phyloP scores from a whole-genome alignment of 2,888 invertebrate genomes.

The Sesia bembeciformis region DNA sequence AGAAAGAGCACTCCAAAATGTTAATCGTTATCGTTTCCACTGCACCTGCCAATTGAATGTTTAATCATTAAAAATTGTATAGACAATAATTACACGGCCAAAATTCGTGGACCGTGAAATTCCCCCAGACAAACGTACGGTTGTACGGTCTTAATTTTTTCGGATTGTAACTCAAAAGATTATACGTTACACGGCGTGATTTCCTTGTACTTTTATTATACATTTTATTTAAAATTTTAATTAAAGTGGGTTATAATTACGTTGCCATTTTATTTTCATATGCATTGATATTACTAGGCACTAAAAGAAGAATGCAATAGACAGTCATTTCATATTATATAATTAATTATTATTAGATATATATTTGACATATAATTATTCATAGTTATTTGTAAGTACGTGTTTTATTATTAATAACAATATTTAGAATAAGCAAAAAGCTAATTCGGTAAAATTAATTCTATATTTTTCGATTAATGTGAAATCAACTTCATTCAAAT shows the following conservation, averaged over 20 bases:
- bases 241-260: background rate
- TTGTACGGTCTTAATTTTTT: conserved; percentile 21
- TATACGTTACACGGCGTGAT: conserved; percentile 4
- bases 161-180: conserved; percentile 17
- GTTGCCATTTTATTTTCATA: background rate
- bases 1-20: background rate
- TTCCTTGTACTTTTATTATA: background rate
- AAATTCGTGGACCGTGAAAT: conserved; percentile 45
- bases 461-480: too few relatives aligned
- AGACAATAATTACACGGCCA: conserved; percentile 38
- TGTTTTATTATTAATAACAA: too few relatives aligned
- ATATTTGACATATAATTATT: too few relatives aligned
- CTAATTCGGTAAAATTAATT: too few relatives aligned
- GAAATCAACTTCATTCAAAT: too few relatives aligned
- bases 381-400: too few relatives aligned
- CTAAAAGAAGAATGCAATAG: too few relatives aligned
- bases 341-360: too few relatives aligned
- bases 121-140: conserved; percentile 23
- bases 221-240: background rate
- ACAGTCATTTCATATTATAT: too few relatives aligned
- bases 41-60: conserved; percentile 25
- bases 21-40: conserved; percentile 6
- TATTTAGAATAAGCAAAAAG: too few relatives aligned
- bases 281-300: background rate
- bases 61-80: conserved; percentile 35